Base-by-base conservation (phyloP, 92 coral and sea anemone genomes). In the Epizoanthus ramosus region DNA sequence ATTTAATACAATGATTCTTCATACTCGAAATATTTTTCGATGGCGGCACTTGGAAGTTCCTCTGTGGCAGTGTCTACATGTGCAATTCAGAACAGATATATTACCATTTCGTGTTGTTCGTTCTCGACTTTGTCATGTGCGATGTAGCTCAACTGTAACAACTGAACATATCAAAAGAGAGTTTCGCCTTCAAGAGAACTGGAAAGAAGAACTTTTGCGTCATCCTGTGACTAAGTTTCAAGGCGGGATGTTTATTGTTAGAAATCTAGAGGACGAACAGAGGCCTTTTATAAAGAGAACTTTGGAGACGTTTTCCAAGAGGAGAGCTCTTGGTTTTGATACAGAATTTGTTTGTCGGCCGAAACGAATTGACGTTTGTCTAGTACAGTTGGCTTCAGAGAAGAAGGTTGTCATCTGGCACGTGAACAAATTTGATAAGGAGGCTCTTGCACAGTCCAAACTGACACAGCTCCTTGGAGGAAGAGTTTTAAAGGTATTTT, bases 171-270 rank as follows among this genome's bases (percentile, higher is more conserved):
- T 41, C 16, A 61, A 28, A 39, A 22, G 57, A 41, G 82, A 43
- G 57, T 77, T 77, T 77, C 25, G 71, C 16, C 53, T 77, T 16
- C 71, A 77, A n/a, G 82, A 77, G 22, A 63, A 77, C 35, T 77
- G 82, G 82, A 77, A 45, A 77, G 82, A 77, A 60, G 68, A 77
- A 77, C 82, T 77, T 77, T 45, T 6, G 31, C 43, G 12, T 12
- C 61, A 77, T 15, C 82, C 82, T 6, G 57, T 77, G 50, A 77
- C 82, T 77, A 60, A 70, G 57, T 77, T 77, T 77, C 82, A 61
- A 61, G 82, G 82, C 15, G 61, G 23, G 63, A 77, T 77, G 22
- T 60, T 37, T 39, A 1, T 39, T 19, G 71, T 77, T 63, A 22
- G 82, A 41, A 77, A 77, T 8, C 71, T 77, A 3, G 58, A 61